These are phyloP conservation scores for Rhynchonycteris naso DNA, from an alignment of 2,797 vertebrate species.

Conservation along the genomic window DNA sequence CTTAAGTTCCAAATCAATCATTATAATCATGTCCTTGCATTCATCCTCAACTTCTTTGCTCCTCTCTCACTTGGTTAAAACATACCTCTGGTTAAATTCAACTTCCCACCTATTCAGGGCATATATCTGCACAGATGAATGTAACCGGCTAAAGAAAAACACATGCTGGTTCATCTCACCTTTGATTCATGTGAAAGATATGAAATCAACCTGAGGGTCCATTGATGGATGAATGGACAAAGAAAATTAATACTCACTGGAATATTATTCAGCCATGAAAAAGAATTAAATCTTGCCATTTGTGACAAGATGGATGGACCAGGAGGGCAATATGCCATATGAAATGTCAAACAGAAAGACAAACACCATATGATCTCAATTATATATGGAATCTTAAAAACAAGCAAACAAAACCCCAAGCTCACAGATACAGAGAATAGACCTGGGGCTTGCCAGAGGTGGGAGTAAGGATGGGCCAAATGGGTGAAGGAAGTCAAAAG, in stretches of 20 bases:
- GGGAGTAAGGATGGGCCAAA: not conserved
- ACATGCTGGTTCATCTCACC: not conserved
- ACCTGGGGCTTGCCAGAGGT: not conserved
- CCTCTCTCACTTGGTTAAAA: slow-evolving; percentile 15
- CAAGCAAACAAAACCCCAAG: not conserved
- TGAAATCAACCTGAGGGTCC: not conserved
- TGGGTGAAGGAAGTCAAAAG: not conserved
- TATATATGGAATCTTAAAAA: not conserved
- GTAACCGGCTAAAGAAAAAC: not conserved
- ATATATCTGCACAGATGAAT: not conserved
- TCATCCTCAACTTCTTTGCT: not conserved
- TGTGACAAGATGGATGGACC: not conserved
- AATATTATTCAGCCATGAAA: not conserved
- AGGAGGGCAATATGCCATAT: not conserved
- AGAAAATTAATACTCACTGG: not conserved
- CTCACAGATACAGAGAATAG: not conserved
- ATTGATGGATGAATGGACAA: not conserved
- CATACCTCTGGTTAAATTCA: not conserved
- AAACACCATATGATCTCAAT: no score
- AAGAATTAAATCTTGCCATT: not conserved
- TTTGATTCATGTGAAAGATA: not conserved
- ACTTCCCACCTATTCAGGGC: not conserved
- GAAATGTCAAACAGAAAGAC: not conserved
- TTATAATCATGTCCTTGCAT: not conserved
- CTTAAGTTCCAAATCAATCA: not conserved